Evolutionary conservation across 2,113 vertebrate genomes (phyloP).

Genomic region (Mystacornis crossleyi): DNA sequence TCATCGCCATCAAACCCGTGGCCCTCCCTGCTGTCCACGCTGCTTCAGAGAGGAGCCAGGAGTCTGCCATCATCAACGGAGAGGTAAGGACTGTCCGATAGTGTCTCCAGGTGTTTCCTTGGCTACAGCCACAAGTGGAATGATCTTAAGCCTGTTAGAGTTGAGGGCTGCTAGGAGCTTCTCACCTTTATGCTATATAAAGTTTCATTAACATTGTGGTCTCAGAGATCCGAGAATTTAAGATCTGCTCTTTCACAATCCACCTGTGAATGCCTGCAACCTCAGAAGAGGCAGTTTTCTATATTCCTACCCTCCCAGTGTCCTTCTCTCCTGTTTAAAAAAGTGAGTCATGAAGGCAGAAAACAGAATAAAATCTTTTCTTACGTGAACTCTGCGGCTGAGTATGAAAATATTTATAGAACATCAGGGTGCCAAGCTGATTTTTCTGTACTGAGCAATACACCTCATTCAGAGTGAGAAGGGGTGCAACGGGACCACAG

Average conservation of each 20-base stretch:
- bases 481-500: background rate
- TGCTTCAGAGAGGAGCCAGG: slow-evolving; percentile 87
- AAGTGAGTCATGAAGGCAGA: background rate
- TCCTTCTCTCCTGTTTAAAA: background rate
- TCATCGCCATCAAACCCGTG: slow-evolving; percentile 91
- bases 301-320: background rate
- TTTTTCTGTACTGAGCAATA: background rate
- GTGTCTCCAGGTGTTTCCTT: background rate
- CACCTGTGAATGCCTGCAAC: background rate
- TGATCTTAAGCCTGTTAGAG: background rate
- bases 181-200: background rate
- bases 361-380: background rate
- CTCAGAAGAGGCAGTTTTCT: background rate
- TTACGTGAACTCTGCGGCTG: background rate
- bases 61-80: slow-evolving; percentile 86
- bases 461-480: background rate
- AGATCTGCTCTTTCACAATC: background rate
- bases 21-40: slow-evolving; percentile 82
- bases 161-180: background rate
- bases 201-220: background rate
- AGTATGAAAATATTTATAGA: background rate
- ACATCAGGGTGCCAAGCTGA: background rate
- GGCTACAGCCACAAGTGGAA: background rate
- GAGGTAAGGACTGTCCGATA: slow-evolving; percentile 80
- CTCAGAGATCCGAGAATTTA: background rate